These are phyloP conservation scores for Noturus placidus DNA, from an alignment of 2,113 vertebrate genomes.

Conservation along the genomic window DNA sequence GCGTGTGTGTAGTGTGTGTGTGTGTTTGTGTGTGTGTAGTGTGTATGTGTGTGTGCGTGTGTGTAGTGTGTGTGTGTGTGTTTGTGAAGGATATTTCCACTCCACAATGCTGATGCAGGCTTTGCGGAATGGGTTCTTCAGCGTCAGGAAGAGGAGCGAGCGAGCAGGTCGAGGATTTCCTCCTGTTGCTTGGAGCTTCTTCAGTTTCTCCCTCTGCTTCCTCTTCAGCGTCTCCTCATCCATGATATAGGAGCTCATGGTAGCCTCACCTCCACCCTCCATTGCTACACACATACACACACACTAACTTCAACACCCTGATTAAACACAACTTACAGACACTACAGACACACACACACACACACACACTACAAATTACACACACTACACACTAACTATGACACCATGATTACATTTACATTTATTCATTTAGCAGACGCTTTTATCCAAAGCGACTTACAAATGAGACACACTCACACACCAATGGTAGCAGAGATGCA, in stretches of 20 bases:
- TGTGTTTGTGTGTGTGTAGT: background rate
- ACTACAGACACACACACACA: background rate
- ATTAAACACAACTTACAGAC: background rate
- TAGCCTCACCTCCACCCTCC: constrained; percentile 69
- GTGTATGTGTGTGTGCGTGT: constrained; percentile 53
- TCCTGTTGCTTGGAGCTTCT: constrained; percentile 73
- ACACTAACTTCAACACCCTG: background rate
- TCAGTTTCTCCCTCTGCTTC: constrained; percentile 75
- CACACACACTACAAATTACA: background rate
- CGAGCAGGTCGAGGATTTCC: constrained; percentile 76
- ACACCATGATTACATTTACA: background rate
- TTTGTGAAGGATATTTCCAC: constrained; percentile 84
- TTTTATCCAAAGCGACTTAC: too few relatives aligned
- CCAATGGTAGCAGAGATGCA: too few relatives aligned
- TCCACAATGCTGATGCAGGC: constrained; percentile 85
- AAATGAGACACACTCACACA: too few relatives aligned
- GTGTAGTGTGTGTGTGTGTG: background rate
- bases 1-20: too few relatives aligned
- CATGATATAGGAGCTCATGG: constrained; percentile 67
- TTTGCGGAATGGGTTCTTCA: constrained; percentile 80
- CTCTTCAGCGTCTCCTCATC: constrained; percentile 68
- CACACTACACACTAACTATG: background rate
- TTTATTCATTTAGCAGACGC: too few relatives aligned
- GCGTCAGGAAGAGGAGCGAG: constrained; percentile 80
- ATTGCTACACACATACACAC: constrained; percentile 55